Percentiles rank a stretch among this genome's conserved stretches.
phyloP scores from a whole-genome alignment of 2,113 vertebrate species.

The Phaethornis superciliosus region DNA sequence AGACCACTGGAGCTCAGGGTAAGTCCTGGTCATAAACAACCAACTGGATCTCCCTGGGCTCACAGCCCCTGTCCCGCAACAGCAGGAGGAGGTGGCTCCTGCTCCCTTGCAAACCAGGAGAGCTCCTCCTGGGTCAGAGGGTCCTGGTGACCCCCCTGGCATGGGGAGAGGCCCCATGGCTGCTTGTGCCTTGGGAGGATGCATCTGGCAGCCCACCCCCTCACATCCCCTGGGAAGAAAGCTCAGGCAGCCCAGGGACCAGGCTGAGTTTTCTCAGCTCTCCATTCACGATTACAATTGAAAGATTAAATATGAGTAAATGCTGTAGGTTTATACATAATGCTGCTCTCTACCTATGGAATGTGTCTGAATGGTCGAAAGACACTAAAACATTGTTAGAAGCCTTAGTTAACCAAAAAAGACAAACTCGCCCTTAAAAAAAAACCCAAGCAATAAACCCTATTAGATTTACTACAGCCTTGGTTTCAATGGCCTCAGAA shows the following conservation, averaged over 20 bases:
- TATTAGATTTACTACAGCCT: slow-evolving; percentile 13
- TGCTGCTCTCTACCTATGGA: slow-evolving; percentile 39
- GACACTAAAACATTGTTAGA: slow-evolving; percentile 17
- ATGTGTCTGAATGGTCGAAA: slow-evolving; percentile 28
- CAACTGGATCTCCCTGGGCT: fast-evolving
- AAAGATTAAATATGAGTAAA: slow-evolving; percentile 59
- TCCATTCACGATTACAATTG: not conserved
- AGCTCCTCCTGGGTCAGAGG: not conserved
- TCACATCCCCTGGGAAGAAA: not conserved
- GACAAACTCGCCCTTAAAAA: not conserved
- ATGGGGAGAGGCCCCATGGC: not conserved
- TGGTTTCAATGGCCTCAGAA: slow-evolving; percentile 30
- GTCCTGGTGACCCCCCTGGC: not conserved
- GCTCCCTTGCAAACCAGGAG: not conserved
- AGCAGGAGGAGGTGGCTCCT: not conserved
- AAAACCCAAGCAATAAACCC: not conserved
- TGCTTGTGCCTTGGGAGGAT: not conserved
- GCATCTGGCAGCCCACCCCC: not conserved
- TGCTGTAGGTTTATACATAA: slow-evolving; percentile 48
- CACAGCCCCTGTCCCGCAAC: not conserved
- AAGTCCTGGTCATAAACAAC: not conserved
- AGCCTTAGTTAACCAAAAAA: slow-evolving; percentile 8
- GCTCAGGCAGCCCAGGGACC: not conserved
- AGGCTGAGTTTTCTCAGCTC: not conserved
- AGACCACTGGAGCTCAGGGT: not conserved